Conservation (phyloP, 2,797 vertebrate genomes). For the Argyrosomus regius region DNA sequence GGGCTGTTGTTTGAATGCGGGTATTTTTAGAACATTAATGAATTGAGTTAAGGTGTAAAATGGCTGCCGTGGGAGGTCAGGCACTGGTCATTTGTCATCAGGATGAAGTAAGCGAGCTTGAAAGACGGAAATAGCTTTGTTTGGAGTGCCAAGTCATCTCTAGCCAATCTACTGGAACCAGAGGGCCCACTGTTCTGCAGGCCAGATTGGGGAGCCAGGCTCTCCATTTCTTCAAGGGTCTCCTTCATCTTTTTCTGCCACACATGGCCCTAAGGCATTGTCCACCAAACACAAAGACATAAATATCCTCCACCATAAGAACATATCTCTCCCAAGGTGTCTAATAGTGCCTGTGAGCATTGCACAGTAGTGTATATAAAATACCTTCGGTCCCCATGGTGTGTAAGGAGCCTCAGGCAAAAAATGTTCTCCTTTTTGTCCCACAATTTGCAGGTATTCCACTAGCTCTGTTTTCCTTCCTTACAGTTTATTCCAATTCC, state of each 20-base stretch:
- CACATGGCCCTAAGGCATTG: constrained; percentile 49
- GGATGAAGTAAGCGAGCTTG: constrained; percentile 56
- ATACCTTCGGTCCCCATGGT: constrained; percentile 12
- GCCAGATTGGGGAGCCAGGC: constrained; percentile 53
- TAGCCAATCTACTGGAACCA: constrained; percentile 65
- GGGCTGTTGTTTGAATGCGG: constrained; percentile 45
- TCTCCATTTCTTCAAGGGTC: constrained; percentile 54
- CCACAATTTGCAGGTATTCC: constrained; percentile 29
- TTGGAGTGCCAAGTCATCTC: constrained; percentile 64
- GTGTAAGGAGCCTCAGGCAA: constrained; percentile 23
- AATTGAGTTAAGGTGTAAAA: constrained; percentile 67
- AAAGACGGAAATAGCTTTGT: constrained; percentile 68
- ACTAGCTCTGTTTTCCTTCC: background rate
- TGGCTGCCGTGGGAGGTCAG: constrained; percentile 65
- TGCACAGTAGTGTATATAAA: constrained; percentile 46
- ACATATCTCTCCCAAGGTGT: constrained; percentile 37
- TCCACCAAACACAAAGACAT: constrained; percentile 53
- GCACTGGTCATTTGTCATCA: constrained; percentile 62
- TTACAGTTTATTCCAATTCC: background rate
- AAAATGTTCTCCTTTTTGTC: constrained; percentile 34
- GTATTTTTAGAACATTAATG: constrained; percentile 73
- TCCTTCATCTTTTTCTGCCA: constrained; percentile 67
- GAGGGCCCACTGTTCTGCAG: constrained; percentile 27
- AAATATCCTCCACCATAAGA: constrained; percentile 57
- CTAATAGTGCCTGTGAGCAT: constrained; percentile 45